These are phyloP conservation scores for Heliconius congener DNA, from an alignment of 1,140 invertebrate genomes.

Conservation along the genomic window DNA sequence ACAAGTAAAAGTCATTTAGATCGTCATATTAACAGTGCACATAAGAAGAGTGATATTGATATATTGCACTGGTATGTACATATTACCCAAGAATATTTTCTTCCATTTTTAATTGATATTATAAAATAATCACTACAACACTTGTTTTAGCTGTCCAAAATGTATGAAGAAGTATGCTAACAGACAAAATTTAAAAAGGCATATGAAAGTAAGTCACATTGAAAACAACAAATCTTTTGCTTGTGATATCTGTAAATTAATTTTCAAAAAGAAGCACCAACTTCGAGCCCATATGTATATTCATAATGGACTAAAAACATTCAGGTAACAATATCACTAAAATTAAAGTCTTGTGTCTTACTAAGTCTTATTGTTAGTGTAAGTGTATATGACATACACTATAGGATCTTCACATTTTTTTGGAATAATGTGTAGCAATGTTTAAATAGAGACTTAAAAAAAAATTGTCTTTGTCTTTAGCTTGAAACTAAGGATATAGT, in stretches of 20 bases:
- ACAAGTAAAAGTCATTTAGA: constrained; percentile 78
- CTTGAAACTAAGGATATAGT: too few species aligned
- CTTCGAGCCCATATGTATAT: constrained; percentile 71
- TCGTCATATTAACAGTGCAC: constrained; percentile 69
- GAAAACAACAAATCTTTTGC: constrained; percentile 50
- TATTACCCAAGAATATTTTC: neutral
- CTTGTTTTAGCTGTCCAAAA: constrained; percentile 58
- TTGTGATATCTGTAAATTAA: constrained; percentile 69
- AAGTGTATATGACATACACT: too few species aligned
- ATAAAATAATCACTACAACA: constrained; percentile 12
- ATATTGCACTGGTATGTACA: constrained; percentile 58
- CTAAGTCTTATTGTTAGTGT: too few species aligned
- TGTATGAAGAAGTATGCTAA: constrained; percentile 67
- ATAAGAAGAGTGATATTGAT: constrained; percentile 47
- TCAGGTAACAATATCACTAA: constrained; percentile 54
- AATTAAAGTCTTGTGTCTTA: neutral
- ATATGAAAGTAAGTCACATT: constrained; percentile 69
- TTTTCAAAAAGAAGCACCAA: constrained; percentile 73
- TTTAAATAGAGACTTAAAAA: too few species aligned
- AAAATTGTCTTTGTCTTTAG: too few species aligned
- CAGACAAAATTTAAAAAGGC: constrained; percentile 69
- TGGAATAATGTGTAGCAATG: too few species aligned
- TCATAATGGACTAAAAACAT: constrained; percentile 76
- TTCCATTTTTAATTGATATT: too few species aligned
- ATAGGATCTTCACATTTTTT: too few species aligned